Percentiles rank a stretch among this genome's conserved stretches.
Conservation (phyloP, 2,113 vertebrate species). For the Oryzias celebensis region DNA sequence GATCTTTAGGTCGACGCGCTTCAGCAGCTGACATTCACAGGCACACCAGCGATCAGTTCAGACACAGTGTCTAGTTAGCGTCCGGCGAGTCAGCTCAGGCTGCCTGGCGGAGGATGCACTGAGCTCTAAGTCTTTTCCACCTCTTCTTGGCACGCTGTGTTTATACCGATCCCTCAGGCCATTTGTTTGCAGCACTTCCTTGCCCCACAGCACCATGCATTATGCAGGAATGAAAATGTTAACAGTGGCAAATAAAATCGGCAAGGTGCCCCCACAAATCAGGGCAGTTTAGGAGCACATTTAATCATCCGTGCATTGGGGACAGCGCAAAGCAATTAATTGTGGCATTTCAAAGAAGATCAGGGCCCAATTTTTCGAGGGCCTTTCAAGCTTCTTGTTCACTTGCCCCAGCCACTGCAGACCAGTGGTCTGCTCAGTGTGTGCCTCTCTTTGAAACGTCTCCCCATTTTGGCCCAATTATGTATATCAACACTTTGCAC, state of each 20-base stretch:
- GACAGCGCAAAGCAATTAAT: constrained; percentile 77
- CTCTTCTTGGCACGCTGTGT: constrained; percentile 65
- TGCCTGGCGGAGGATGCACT: constrained; percentile 36
- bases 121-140: constrained; percentile 60
- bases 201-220: constrained; percentile 80
- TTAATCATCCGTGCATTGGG: constrained; percentile 79
- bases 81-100: constrained; percentile 50
- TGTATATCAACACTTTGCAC: constrained; percentile 48
- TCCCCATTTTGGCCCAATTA: constrained; percentile 60
- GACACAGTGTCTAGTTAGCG: constrained; percentile 35
- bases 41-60: constrained; percentile 15
- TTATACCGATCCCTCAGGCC: constrained; percentile 76
- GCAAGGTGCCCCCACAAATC: constrained; percentile 85
- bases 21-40: constrained; percentile 15
- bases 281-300: constrained; percentile 81
- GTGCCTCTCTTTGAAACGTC: constrained; percentile 42
- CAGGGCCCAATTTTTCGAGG: constrained; percentile 72
- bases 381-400: constrained; percentile 52
- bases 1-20: constrained; percentile 13
- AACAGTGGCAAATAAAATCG: constrained; percentile 85
- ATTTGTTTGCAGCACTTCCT: constrained; percentile 82
- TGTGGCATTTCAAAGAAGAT: constrained; percentile 83
- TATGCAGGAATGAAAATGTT: constrained; percentile 84
- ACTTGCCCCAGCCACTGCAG: constrained; percentile 39
- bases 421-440: constrained; percentile 19